Base-by-base conservation (phyloP, 1,140 invertebrate genomes). In the Ctenoplectra terminalis region DNA sequence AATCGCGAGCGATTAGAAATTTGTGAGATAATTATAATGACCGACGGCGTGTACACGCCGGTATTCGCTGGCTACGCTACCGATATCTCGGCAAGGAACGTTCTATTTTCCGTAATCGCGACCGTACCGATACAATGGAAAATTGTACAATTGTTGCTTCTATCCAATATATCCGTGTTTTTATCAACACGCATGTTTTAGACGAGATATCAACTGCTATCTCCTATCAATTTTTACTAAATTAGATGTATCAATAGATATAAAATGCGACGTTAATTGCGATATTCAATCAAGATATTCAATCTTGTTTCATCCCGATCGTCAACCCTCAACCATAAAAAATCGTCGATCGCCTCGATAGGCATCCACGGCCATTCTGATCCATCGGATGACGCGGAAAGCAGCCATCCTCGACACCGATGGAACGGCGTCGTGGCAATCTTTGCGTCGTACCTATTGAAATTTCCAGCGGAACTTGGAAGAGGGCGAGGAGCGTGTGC, bases 391-490 rank as follows among this genome's bases (percentile, higher is more conserved):
- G 70, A 23, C 76, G 34, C n/a, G 34, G 43, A 40, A 67, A 34
- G 46, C 54, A 6, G 29, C 46, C 52, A 46, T 43, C 43, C 66
- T 13, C n/a, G 29, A 23, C 58, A 31, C 17, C 37, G 66, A 52
- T 50, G 23, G 56, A 46, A 43, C 40, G 67, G 43, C 66, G 56
- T 40, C 54, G 67, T 61, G 40, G 66, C 64, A 71, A 77, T 67
- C 74, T 69, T 63, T 23, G 52, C 52, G 58, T 20, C 46, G 37
- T 52, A 58, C 23, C 76, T 43, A 79, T 72, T 72, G 66, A 79
- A 79, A 63, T 70, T 72, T 79, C 76, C 82, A 78, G 77, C 74
- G 71, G 71, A 83, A 86, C 66, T 58, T 50, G 66, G 66, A 83
- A 54, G 72, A 80, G 84, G 54, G 71, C 50, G 67, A 60, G 69